Base-by-base conservation (phyloP, 2,113 vertebrate genomes). In the Hippolais icterina region DNA sequence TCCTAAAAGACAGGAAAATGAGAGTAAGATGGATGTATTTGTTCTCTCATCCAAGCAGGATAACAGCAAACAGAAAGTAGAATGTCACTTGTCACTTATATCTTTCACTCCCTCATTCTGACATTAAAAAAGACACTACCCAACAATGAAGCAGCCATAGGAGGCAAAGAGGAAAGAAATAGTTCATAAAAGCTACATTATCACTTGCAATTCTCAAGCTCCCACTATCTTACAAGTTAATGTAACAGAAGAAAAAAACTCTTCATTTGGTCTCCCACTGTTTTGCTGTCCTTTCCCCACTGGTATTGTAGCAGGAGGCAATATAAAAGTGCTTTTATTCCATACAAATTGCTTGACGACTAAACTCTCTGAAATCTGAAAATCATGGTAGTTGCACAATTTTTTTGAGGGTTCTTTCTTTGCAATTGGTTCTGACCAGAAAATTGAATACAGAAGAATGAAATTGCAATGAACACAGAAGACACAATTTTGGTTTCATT, bases 211-310 rank as follows among this genome's bases (percentile, higher is more conserved):
- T 94, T 94, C 77, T 94, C 82, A 94, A 97, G 95, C 74, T 94
- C 74, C 28, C 47, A 80, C 54, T 83, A 80, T 87, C 97, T 96
- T 97, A 50, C 90, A 97, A 96, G 89, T 90, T 88, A 85, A 76
- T 92, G 75, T 89, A 78, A 81, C 60, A 84, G 46, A 95, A 89
- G 53, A 94, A 83, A 84, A 84, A 85, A 93, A 93, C 82, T 69
- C 90, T 94, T 97, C 93, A 96, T 97, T 98, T 97, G 83, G 23
- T 91, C 90, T 94, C 96, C 91, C n/a, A 87, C 88, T 88, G 95
- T 92, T 97, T 96, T 93, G 83, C 82, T 98, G 94, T 95, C 97
- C 96, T 97, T 97, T 97, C 57, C 47, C 53, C 61, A 88, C 31
- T 91, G 93, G 47, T 89, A 18, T 16, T 83, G 53, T 95, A 96